A percentile compares a stretch with the other conserved stretches of the same genome.
Evolutionary conservation across 2,888 invertebrate species (phyloP).

Genomic region (Gonocerus acuteangulatus): DNA sequence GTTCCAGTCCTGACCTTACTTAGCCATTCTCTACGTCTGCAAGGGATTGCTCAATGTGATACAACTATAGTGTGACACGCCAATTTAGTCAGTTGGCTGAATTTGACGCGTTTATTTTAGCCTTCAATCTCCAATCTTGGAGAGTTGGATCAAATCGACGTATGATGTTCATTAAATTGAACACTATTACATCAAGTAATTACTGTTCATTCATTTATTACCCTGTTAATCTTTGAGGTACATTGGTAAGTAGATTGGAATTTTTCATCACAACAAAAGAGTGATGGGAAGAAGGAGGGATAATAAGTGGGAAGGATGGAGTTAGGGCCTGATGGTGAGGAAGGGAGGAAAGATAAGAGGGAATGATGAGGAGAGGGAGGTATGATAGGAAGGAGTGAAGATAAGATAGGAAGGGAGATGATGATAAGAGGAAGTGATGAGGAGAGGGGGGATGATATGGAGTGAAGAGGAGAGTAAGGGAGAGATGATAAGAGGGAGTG

Average conservation of each 20-base stretch:
- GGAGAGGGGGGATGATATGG: slow-evolving; percentile 9
- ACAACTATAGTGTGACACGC: no score
- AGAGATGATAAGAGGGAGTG: slow-evolving; percentile 7
- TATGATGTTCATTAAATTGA: no score
- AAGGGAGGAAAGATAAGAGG: background rate
- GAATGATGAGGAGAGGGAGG: background rate
- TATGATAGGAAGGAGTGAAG: background rate
- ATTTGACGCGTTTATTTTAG: no score
- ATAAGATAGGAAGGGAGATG: slow-evolving; percentile 9
- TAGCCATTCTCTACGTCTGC: background rate
- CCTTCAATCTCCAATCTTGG: no score
- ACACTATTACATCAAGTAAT: no score
- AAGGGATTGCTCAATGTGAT: background rate
- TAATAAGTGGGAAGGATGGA: background rate
- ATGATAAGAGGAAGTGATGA: slow-evolving; percentile 7
- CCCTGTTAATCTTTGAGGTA: no score
- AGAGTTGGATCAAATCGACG: no score
- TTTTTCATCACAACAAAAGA: no score
- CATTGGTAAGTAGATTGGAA: no score
- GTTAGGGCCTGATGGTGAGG: background rate
- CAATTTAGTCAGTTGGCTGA: no score
- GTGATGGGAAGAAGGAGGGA: background rate
- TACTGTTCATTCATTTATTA: no score
- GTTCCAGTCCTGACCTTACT: background rate
- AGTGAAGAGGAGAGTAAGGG: slow-evolving; percentile 14